Evolutionary conservation across 2,797 vertebrate species (phyloP).

Genomic region (Paratrypauchen microcephalus): DNA sequence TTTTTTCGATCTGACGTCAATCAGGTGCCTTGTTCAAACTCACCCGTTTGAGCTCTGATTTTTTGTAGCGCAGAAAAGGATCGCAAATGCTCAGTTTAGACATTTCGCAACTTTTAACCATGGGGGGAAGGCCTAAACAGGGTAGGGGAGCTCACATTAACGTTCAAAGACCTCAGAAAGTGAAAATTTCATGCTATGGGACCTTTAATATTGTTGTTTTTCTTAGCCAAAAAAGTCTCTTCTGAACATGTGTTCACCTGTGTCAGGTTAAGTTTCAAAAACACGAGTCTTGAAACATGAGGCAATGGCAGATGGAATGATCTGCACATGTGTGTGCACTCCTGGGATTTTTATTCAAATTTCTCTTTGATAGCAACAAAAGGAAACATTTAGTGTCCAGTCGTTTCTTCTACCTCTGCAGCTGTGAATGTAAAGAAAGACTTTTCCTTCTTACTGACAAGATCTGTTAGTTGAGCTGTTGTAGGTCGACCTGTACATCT

Average conservation of each 20-base stretch:
- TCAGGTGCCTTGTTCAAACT: too few species aligned
- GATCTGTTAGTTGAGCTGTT: slow-evolving; percentile 66
- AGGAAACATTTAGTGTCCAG: slow-evolving; percentile 52
- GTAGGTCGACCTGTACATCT: slow-evolving; percentile 27
- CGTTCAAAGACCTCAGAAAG: too few species aligned
- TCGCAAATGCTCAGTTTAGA: too few species aligned
- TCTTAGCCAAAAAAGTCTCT: not conserved
- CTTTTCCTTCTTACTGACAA: slow-evolving; percentile 50
- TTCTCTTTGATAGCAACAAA: slow-evolving; percentile 53
- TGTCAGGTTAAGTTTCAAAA: slow-evolving; percentile 33
- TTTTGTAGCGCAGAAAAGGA: too few species aligned
- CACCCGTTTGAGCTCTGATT: too few species aligned
- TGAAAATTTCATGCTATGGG: too few species aligned
- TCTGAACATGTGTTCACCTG: slow-evolving; percentile 44
- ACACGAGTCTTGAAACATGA: slow-evolving; percentile 25
- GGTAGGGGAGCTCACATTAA: too few species aligned
- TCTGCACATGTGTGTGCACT: slow-evolving; percentile 45
- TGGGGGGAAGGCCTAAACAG: too few species aligned
- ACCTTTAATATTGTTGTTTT: slow-evolving; percentile 9
- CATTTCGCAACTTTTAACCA: too few species aligned
- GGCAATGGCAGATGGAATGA: slow-evolving; percentile 35
- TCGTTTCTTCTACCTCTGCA: slow-evolving; percentile 36
- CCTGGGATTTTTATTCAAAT: slow-evolving; percentile 39
- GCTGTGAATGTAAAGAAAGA: slow-evolving; percentile 40
- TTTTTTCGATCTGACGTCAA: too few species aligned